Evolutionary conservation across 53 echinoderm and acorn worm species (phyloP), one percentile per base, ranked within the genome.

Genomic region (Zoroaster sp.): DNA sequence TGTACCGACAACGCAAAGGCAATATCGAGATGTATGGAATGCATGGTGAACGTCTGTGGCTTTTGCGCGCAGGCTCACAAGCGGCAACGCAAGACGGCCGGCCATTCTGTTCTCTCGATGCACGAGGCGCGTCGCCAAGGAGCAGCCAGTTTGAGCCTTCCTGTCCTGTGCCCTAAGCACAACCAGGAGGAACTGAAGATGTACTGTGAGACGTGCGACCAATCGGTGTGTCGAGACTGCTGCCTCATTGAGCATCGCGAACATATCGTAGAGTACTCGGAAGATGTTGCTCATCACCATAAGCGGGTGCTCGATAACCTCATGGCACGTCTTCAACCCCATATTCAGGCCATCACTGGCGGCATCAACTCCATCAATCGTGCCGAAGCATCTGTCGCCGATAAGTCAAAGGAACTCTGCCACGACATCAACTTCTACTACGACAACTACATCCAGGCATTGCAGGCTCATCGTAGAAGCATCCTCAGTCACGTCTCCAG

Each of bases 141-240:
- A 37, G 77, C 89, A 1, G 54, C 87, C 17, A 77, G 77, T 23
- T 59, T 96, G 17, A 91, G 85, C 66, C 89, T 94, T 23, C 99
- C 99, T 17, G 95, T 96, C 38, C 40, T 77, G 32, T 98, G 99
- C 42, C 88, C 91, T 1, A 91, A 88, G 44, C 99, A 98, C 44
- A 47, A 72, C n/a, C 92, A 94, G 37, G 99, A 98, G 78, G 99
- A 98, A 77, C 79, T 96, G 5, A 92, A 91, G 89, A 78, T 98
- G 83, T 98, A 91, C 80, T 98, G 99, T 37, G 99, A 98, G 91
- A 98, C 99, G 10, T 98, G 99, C 39, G 95, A 98, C 66, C 89
- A 91, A 63, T 92, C 99, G 0, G 94, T 96, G 32, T 98, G 99
- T 73, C 75, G 99, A 9, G 99, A 98, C 42, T 98, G 99, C 87